These are phyloP conservation scores for Thomomys bottae DNA, from an alignment of 2,113 vertebrate species.

Conservation along the genomic window DNA sequence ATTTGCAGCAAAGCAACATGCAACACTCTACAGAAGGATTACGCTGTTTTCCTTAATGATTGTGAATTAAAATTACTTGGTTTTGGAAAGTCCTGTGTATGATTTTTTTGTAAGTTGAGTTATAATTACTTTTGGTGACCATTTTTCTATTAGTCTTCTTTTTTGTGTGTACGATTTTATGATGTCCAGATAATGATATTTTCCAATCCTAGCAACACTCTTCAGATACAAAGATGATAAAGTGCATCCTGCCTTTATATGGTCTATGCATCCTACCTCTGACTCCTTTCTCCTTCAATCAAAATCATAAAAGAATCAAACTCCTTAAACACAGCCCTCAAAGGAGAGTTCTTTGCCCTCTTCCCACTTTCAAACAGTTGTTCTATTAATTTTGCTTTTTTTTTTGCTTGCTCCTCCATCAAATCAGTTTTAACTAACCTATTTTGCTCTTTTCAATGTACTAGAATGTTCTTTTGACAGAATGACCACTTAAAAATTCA, in stretches of 20 bases:
- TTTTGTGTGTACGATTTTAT: constrained; percentile 46
- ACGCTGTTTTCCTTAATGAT: constrained; percentile 42
- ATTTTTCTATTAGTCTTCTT: no score
- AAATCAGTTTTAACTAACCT: constrained; percentile 39
- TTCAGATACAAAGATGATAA: constrained; percentile 1
- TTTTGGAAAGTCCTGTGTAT: no score
- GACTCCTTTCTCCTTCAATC: not conserved
- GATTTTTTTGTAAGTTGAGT: no score
- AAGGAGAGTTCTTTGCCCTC: constrained; percentile 41
- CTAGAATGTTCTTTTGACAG: constrained; percentile 7
- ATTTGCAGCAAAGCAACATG: constrained; percentile 22
- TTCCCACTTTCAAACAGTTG: constrained; percentile 40
- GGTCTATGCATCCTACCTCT: not conserved
- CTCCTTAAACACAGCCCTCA: not conserved
- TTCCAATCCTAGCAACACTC: constrained; percentile 36
- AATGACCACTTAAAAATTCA: not conserved
- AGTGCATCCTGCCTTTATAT: no score
- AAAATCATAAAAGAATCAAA: constrained; percentile 26
- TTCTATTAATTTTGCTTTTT: constrained; percentile 39
- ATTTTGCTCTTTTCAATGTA: constrained; percentile 24
- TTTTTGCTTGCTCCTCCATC: constrained; percentile 22
- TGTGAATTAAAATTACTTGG: constrained; percentile 58
- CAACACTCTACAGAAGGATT: not conserved
- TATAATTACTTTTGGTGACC: no score
- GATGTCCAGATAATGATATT: not conserved